Conservation (phyloP, 2,797 vertebrate genomes). For the Anniella stebbinsi region DNA sequence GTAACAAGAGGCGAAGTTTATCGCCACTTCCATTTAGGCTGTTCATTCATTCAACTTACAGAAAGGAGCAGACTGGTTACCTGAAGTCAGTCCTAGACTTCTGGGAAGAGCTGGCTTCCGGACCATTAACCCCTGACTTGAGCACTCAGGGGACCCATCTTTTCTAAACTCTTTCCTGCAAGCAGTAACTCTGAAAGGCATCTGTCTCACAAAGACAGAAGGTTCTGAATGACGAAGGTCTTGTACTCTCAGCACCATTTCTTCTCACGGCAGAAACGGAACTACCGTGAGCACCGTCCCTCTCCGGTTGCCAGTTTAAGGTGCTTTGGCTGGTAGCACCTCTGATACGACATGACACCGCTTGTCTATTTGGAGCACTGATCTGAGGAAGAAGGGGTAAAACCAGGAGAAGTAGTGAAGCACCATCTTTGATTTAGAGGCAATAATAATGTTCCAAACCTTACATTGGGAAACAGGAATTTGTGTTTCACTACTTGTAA, state of each 20-base stretch:
- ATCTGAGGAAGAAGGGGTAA: constrained; percentile 7
- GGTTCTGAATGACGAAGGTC: background rate
- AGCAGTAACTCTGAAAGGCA: rapidly evolving
- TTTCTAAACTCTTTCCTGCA: rapidly evolving
- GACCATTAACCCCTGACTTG: background rate
- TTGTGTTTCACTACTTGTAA: background rate
- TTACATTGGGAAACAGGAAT: background rate
- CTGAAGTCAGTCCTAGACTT: background rate
- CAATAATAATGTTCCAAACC: background rate
- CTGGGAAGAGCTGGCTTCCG: background rate
- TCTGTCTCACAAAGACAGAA: background rate
- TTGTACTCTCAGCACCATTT: constrained; percentile 12
- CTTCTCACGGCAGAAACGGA: background rate
- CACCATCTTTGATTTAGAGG: background rate
- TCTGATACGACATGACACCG: background rate
- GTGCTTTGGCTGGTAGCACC: constrained; percentile 27
- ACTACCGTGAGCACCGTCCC: constrained; percentile 11
- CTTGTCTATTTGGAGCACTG: background rate
- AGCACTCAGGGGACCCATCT: background rate
- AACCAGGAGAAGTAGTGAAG: constrained; percentile 31
- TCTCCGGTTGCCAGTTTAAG: background rate
- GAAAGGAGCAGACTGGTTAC: background rate
- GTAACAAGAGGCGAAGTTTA: background rate
- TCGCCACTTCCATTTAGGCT: background rate
- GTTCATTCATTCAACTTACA: rapidly evolving